Conservation (phyloP, 2,888 invertebrate genomes). For the Petrophora chlorosata region DNA sequence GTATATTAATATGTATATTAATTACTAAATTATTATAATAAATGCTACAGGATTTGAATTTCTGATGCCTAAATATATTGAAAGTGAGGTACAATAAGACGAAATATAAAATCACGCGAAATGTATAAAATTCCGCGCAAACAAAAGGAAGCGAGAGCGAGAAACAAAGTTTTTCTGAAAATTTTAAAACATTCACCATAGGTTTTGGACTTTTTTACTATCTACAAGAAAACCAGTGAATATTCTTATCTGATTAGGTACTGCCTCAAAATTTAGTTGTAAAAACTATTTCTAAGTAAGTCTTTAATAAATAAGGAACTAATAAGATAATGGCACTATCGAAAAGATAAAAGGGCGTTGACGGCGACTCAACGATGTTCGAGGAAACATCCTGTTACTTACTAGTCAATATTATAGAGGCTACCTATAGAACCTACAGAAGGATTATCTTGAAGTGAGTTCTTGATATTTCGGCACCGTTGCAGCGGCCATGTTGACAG, state of each 20-base stretch:
- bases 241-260: neutral
- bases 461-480: no score
- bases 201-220: slow-evolving; percentile 27
- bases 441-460: no score
- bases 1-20: slow-evolving; percentile 6
- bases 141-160: neutral
- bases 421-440: no score
- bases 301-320: no score
- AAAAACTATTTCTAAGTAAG: no score
- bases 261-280: neutral
- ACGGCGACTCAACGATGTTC: no score
- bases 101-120: neutral
- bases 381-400: no score
- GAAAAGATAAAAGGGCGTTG: no score
- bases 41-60: slow-evolving; percentile 7
- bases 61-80: slow-evolving; percentile 3
- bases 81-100: slow-evolving; percentile 7
- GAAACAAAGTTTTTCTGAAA: no score
- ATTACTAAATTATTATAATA: neutral
- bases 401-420: no score
- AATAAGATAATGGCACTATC: no score
- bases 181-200: slow-evolving; percentile 1
- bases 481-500: no score
- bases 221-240: neutral
- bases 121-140: slow-evolving; percentile 10